Evolutionary conservation across 2,113 vertebrate genomes (phyloP).

Genomic region (Hippotragus niger): DNA sequence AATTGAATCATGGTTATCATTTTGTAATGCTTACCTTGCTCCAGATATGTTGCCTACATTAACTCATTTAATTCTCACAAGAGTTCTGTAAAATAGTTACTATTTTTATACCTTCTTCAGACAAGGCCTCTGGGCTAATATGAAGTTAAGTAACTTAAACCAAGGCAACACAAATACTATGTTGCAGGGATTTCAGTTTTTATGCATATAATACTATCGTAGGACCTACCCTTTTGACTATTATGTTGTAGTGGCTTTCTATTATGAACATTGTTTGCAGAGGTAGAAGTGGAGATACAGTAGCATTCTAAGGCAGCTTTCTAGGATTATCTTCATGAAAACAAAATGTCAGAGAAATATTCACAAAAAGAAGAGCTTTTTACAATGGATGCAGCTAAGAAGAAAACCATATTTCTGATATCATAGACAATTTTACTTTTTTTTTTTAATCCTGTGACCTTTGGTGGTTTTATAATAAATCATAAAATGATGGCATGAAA

Average conservation of each 20-base stretch:
- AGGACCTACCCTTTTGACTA: background rate
- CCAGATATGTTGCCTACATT: background rate
- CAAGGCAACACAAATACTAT: background rate
- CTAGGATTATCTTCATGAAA: background rate
- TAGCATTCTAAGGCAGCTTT: background rate
- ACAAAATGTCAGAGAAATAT: background rate
- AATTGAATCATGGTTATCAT: background rate
- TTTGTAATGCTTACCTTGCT: background rate
- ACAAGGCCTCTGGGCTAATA: background rate
- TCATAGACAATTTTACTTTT: background rate
- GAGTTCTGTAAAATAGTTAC: background rate
- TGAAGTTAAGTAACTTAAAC: background rate
- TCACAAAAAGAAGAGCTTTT: background rate
- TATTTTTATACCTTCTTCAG: background rate
- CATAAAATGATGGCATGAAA: background rate
- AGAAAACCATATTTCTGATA: background rate
- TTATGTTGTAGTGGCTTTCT: background rate
- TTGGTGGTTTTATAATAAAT: background rate
- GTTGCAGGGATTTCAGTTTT: background rate
- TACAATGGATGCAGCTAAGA: background rate
- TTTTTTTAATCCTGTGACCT: background rate
- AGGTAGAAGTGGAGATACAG: background rate
- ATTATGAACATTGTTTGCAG: background rate
- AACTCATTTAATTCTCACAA: background rate
- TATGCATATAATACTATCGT: background rate